A percentile compares a stretch with the other conserved stretches of the same genome.
Evolutionary conservation across 2,888 invertebrate species (phyloP).

Genomic region (Chloromyia formosa): DNA sequence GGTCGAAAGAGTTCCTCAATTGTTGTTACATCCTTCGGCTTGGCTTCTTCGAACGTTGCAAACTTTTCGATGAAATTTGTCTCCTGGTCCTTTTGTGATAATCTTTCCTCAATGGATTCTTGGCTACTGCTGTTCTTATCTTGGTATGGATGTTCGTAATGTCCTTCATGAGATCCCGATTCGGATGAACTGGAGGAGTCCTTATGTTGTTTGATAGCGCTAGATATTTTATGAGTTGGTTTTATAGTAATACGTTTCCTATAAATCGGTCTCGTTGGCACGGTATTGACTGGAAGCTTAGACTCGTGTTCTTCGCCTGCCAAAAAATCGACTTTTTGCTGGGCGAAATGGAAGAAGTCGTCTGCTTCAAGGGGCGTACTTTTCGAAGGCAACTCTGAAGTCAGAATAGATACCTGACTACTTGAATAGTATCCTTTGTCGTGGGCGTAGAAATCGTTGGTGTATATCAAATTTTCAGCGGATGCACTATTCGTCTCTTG

Average conservation of each 20-base stretch:
- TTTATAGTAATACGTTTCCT: constrained; percentile 26
- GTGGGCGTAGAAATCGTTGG: constrained; percentile 34
- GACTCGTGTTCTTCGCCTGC: constrained; percentile 46
- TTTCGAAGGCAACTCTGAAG: constrained; percentile 34
- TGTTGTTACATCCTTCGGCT: constrained; percentile 57
- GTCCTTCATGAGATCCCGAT: constrained; percentile 59
- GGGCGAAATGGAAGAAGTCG: constrained; percentile 13
- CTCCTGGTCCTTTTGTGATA: constrained; percentile 51
- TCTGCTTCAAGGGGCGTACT: constrained; percentile 48
- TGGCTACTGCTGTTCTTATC: constrained; percentile 56
- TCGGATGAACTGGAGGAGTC: constrained; percentile 52
- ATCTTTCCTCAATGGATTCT: constrained; percentile 62
- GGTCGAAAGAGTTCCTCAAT: constrained; percentile 51
- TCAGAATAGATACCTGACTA: neutral
- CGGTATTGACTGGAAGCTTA: constrained; percentile 43
- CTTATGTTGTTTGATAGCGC: constrained; percentile 6
- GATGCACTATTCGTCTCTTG: neutral
- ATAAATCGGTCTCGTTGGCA: constrained; percentile 46
- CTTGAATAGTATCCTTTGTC: constrained; percentile 50
- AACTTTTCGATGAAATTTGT: constrained; percentile 58
- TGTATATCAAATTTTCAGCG: neutral
- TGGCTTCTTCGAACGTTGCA: constrained; percentile 57
- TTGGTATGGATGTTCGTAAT: neutral
- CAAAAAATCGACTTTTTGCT: constrained; percentile 47
- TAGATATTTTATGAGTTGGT: constrained; percentile 10